Evolutionary conservation across 2,888 invertebrate species (phyloP).

Genomic region (Himalopsyche japonica): DNA sequence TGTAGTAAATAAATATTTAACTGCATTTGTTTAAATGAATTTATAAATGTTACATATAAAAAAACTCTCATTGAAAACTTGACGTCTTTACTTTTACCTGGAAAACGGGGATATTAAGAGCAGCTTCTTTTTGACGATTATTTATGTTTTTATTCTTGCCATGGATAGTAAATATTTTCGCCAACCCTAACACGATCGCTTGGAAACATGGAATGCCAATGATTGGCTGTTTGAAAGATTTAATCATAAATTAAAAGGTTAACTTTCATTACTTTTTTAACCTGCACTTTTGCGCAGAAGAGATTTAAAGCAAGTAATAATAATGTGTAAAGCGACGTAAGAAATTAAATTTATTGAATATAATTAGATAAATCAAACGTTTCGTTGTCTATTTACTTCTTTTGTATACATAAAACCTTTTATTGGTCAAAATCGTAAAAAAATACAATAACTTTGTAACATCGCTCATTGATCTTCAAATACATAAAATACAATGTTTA

Average conservation of each 20-base stretch:
- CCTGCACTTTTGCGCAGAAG: neutral
- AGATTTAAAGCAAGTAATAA: neutral
- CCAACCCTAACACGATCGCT: neutral
- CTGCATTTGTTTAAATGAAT: no score
- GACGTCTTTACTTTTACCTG: no score
- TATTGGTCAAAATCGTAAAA: neutral
- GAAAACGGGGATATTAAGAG: no score
- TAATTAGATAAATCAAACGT: neutral
- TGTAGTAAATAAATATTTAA: no score
- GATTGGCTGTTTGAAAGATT: neutral
- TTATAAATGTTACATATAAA: no score
- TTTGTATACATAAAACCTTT: neutral
- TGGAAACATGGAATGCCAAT: neutral
- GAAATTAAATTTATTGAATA: neutral
- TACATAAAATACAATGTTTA: no score
- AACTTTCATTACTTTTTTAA: neutral
- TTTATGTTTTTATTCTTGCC: no score
- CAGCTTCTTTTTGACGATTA: no score
- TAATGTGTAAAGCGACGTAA: neutral
- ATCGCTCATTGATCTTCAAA: neutral
- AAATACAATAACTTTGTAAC: neutral
- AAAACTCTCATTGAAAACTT: no score
- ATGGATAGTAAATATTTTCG: neutral
- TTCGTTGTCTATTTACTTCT: neutral
- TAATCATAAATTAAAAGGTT: neutral